phyloP scores from a whole-genome alignment of 2,113 vertebrate species.

The Pelmatolapia mariae region DNA sequence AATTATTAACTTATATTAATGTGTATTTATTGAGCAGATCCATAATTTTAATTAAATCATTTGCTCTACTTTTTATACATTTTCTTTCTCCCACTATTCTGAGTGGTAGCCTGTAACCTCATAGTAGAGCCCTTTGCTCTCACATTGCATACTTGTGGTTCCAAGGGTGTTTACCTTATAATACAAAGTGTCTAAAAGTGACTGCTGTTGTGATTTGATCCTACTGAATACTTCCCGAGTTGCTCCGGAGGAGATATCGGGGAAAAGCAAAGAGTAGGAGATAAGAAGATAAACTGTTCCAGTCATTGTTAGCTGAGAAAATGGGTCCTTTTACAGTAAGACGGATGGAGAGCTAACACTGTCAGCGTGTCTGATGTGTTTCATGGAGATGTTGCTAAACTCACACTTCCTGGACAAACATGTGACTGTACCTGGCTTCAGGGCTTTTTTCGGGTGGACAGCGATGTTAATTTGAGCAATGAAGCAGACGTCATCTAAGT shows the following conservation, averaged over 20 bases:
- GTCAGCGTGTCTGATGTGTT: background rate
- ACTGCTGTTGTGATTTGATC: background rate
- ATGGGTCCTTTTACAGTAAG: background rate
- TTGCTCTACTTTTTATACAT: background rate
- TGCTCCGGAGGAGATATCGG: background rate
- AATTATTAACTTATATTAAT: background rate
- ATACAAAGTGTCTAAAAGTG: background rate
- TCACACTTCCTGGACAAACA: background rate
- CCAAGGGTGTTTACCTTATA: background rate
- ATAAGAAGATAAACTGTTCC: background rate
- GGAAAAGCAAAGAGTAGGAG: background rate
- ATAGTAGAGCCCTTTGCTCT: rapidly evolving
- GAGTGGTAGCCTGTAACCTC: background rate
- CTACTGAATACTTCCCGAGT: background rate
- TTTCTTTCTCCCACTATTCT: background rate
- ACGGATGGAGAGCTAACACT: background rate
- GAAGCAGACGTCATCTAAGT: background rate
- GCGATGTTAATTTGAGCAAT: background rate
- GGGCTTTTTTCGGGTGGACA: background rate
- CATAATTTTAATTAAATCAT: background rate
- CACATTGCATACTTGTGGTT: background rate
- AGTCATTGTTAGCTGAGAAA: background rate
- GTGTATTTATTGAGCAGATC: background rate
- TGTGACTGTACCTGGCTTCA: background rate
- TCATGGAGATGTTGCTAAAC: background rate